phyloP scores from a whole-genome alignment of 2,113 vertebrate genomes.

The Trochalopteron elliotii region DNA sequence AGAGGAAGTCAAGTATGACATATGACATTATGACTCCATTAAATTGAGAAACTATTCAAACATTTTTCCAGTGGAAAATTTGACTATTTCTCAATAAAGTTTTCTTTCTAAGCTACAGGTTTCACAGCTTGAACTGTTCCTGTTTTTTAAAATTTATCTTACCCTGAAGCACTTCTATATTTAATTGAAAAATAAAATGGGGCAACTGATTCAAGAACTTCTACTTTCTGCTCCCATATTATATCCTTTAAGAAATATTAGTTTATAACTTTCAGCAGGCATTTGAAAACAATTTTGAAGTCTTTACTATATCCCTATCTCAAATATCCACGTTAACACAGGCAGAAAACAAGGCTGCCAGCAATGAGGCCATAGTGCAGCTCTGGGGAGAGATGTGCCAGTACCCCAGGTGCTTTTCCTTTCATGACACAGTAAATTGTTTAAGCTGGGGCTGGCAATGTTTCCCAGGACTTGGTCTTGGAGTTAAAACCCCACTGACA shows the following conservation, averaged over 20 bases:
- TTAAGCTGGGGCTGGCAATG: not conserved
- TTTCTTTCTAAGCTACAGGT: conserved; percentile 20
- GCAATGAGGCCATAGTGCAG: not conserved
- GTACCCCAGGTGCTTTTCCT: not conserved
- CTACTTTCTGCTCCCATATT: not conserved
- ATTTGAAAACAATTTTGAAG: not conserved
- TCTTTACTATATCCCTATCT: not conserved
- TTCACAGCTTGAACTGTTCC: conserved; percentile 7
- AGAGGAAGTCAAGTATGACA: conserved; percentile 17
- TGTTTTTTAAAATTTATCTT: conserved; percentile 19
- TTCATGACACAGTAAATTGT: not conserved
- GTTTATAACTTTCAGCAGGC: not conserved
- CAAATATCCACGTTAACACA: not conserved
- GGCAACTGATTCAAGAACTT: not conserved
- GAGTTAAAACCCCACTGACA: not conserved
- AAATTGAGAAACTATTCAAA: conserved; percentile 11
- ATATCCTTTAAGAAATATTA: not conserved
- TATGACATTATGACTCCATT: conserved; percentile 2
- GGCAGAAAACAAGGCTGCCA: not conserved
- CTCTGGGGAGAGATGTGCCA: not conserved
- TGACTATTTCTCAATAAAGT: conserved; percentile 11
- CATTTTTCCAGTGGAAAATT: conserved; percentile 4
- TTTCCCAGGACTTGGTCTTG: not conserved
- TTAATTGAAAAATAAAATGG: conserved; percentile 36
- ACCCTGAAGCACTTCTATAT: not conserved